Conservation (phyloP, 2,888 invertebrate genomes). For the Drosophila robusta region DNA sequence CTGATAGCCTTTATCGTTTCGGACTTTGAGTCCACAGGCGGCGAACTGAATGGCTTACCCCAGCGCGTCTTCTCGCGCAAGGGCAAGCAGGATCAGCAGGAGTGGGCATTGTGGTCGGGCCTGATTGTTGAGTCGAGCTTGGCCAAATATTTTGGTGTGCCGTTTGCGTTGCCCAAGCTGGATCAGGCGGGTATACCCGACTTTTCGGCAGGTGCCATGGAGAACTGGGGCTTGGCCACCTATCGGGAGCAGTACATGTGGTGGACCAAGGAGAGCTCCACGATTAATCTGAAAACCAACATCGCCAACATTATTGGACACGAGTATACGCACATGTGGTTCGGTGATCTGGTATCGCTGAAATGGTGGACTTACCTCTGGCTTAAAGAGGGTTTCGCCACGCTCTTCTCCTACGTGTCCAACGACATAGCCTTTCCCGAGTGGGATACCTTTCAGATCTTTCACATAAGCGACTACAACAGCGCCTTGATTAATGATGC, state of each 20-base stretch:
- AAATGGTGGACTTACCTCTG: conserved; percentile 90
- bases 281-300: conserved; percentile 75
- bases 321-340: conserved; percentile 91
- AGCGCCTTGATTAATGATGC: conserved; percentile 66
- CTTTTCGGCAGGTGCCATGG: conserved; percentile 95
- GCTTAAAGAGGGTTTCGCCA: conserved; percentile 90
- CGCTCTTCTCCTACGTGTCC: conserved; percentile 80
- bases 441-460: conserved; percentile 91
- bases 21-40: conserved; percentile 84
- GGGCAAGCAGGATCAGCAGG: conserved; percentile 85
- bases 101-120: conserved; percentile 91
- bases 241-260: conserved; percentile 83
- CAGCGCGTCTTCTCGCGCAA: conserved; percentile 82
- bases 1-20: conserved; percentile 92
- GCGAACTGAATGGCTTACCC: conserved; percentile 60
- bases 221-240: conserved; percentile 96
- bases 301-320: conserved; percentile 87
- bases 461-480: conserved; percentile 88
- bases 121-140: conserved; percentile 89
- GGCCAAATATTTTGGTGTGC: conserved; percentile 90
- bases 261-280: conserved; percentile 74
- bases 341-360: conserved; percentile 90
- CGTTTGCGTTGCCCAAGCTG: conserved; percentile 91
- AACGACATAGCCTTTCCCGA: conserved; percentile 85
- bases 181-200: conserved; percentile 96